Base-by-base conservation (phyloP, 2,113 vertebrate genomes). In the Vulpes vulpes region DNA sequence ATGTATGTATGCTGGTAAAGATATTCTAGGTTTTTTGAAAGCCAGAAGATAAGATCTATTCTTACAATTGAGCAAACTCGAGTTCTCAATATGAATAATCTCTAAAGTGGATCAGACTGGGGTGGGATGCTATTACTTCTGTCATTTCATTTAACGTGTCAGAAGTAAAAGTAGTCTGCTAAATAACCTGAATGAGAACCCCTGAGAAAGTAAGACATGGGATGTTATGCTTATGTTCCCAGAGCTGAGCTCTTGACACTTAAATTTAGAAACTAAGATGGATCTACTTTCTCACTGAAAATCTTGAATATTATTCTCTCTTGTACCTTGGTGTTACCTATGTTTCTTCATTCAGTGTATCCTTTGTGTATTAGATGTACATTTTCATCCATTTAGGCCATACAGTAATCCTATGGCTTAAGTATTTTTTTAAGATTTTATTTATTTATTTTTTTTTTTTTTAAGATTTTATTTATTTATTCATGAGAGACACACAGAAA, bases 21-120 rank as follows among this genome's bases (percentile, higher is more conserved):
- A 91, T 89, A 65, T 17, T 62, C 87, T 25, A 92, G 65, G 67
- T 60, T 51, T 96, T 96, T 11, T 49, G 23, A 79, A 89, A 92
- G 57, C 76, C 14, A 35, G 19, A 92, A 88, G 16, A 91, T 17
- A 8, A 96, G 30, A 30, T 67, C 15, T 94, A 57, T 90, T 91
- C 35, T 92, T 55, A 57, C 0, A 87, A 43, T 93, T 83, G 78
- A 57, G 23, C 35, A 93, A 86, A 91, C 35, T 30, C 19, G 23
- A 60, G 7, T 76, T 81, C 35, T 86, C 62, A 11, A 20, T 53
- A 81, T 65, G 65, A 93, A 78, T 78, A 67, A 64, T 82, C 82
- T 51, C 80, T 87, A 43, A 73, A 81, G 22, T 59, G 11, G 25
- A 38, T 83, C 11, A 60, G 25, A 90, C 15, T 83, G 5, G 22